Evolutionary conservation across 1,140 invertebrate genomes (phyloP), one percentile per base, ranked within the genome.

Genomic region (Temnothorax longispinosus): DNA sequence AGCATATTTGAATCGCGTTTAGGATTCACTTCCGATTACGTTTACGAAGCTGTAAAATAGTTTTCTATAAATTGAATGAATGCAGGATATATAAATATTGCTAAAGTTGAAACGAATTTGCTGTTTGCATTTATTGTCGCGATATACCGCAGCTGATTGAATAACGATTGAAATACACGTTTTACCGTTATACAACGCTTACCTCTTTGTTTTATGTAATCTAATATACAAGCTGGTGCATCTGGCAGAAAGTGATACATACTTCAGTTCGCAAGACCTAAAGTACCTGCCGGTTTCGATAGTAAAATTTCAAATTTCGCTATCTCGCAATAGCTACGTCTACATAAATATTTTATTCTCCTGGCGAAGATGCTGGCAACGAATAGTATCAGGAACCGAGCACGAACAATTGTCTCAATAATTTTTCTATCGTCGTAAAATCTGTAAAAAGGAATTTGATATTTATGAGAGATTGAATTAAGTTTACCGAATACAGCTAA

Each of bases 271-370:
- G 56, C 32, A 47, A 64, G 41, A 76, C 65, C 74, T 62, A 78
- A 78, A 65, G 44, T 78, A 78, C 44, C 58, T 81, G 65, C 62
- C 38, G 69, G 44, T 62, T 41, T 21, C 44, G 69, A 44, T 67
- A 82, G 89, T 90, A 89, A 90, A 90, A 89, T 89, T 89, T 90
- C 89, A 89, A 90, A 90, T 90, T 89, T 89, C 54, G 62, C 67
- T 88, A 52, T 50, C 44, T 41, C 72, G 72, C 76, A 84, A 78
- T 84, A 74, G 87, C 32, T 74, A 62, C 47, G 85, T 72, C 65
- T 82, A 84, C 80, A 89, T 90, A 90, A 90, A 90, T 90, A 90
- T 90, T 90, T 90, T 90, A 90, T 87, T 85, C 60, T 72, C 13
- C 35, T 60, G 27, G 35, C 50, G 58, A 56, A 71, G 41, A 87